Evolutionary conservation across 92 coral and sea anemone genomes (phyloP).

Genomic region (Nematostella vectensis): DNA sequence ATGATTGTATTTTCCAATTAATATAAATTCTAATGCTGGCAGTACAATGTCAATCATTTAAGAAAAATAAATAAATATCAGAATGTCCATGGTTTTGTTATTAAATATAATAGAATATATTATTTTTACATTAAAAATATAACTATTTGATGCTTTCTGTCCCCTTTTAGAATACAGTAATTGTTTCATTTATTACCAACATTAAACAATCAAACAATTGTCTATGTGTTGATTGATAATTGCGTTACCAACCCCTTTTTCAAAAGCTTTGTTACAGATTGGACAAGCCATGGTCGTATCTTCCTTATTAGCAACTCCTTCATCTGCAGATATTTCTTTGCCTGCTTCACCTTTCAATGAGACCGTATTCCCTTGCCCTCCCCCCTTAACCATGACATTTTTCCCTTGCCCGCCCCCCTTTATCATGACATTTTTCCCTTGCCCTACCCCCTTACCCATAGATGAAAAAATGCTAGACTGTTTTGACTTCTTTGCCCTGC

Average conservation of each 20-base stretch:
- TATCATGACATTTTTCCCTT: conserved; percentile 6
- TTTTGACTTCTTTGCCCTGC: conserved; percentile 39
- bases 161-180: too few species aligned
- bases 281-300: conserved; percentile 52
- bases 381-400: conserved; percentile 9
- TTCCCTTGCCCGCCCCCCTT: background rate
- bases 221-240: conserved; percentile 81
- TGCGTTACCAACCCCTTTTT: conserved; percentile 46
- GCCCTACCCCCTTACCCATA: conserved; percentile 34
- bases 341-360: conserved; percentile 15
- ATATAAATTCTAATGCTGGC: too few species aligned
- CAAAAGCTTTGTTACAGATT: conserved; percentile 63
- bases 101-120: too few species aligned
- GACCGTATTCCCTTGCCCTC: background rate
- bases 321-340: conserved; percentile 44
- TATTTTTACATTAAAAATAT: too few species aligned
- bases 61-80: too few species aligned
- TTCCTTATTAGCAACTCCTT: background rate
- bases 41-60: too few species aligned
- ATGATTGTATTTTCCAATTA: too few species aligned
- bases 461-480: conserved; percentile 58
- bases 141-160: too few species aligned
- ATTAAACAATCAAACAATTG: conserved; percentile 60
- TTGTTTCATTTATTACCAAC: too few species aligned
- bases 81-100: too few species aligned